phyloP scores from a whole-genome alignment of 1,140 invertebrate species.

The Lepidotrigona ventralis region DNA sequence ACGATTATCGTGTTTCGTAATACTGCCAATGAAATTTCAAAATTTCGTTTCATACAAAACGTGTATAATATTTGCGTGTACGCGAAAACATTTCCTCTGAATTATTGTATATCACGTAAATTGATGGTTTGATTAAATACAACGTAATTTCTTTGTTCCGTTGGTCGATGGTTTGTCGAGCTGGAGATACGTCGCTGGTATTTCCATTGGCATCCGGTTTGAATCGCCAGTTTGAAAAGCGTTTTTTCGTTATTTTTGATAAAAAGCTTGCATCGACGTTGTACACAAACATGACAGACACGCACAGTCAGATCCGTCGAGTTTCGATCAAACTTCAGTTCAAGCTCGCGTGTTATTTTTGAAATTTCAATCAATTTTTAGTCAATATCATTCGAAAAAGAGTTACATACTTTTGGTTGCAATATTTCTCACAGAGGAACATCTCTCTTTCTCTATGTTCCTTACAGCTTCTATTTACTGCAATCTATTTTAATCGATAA shows the following conservation, averaged over 20 bases:
- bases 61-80: neutral
- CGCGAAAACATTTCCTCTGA: neutral
- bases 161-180: neutral
- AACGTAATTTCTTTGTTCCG: neutral
- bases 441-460: too few relatives aligned
- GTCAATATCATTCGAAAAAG: neutral
- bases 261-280: neutral
- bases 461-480: neutral
- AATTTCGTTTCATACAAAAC: neutral
- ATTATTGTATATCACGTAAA: neutral
- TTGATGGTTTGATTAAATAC: neutral
- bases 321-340: neutral
- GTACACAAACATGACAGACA: neutral
- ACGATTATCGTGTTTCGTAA: neutral
- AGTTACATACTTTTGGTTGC: neutral
- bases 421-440: neutral
- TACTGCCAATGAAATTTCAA: neutral
- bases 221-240: neutral
- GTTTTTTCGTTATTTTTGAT: neutral
- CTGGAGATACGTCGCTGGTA: too few relatives aligned
- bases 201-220: neutral
- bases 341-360: neutral
- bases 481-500: neutral
- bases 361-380: neutral
- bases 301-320: neutral